Base-by-base conservation (phyloP, 1,140 invertebrate genomes). In the Bombus pyrosoma region DNA sequence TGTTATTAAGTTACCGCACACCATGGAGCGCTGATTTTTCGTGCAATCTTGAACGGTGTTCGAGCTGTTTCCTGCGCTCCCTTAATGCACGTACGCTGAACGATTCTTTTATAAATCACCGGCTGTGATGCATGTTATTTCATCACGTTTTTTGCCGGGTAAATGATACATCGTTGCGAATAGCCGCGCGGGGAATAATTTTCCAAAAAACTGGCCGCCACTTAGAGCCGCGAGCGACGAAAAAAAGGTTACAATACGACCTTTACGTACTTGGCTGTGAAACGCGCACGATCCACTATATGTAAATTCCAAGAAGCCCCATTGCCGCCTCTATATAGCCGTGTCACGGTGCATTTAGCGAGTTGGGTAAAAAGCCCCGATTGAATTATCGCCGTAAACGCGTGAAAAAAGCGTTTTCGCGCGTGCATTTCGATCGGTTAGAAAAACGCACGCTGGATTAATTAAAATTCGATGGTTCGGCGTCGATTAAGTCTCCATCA, bases 111-210 rank as follows among this genome's bases (percentile, higher is more conserved):
- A 34, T 34, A 64, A 62, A 74, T 59, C 53, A 43, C 47, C 3
- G 10, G 6, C 37, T 0, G 12, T 12, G 71, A 66, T 75, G 62
- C 25, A 39, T 81, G 66, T 74, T 82, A 74, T 75, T 82, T 64
- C n/a, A 12, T 34, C 22, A 25, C 15, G 22, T 47, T 64, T 74
- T n/a, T 75, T 57, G 8, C 22, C 72, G 12, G 25, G 41, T 39
- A 82, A 82, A 82, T 82, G 71, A 82, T 64, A 82, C 28, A 57
- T 72, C 41, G 25, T 43, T 25, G 39, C 68, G 64, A 37, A 41
- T 28, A 62, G 43, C 59, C 13, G n/a, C 12, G 32, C 0, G 37
- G 13, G 28, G 28, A n/a, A 72, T 71, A 71, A 71, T 71, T 71
- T 41, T 41, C 39, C 37, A 71, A 71, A 71, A 71, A 71, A 41